Percentiles rank a stretch among this genome's conserved stretches.
Evolutionary conservation across 2,113 vertebrate genomes (phyloP).

Genomic region (Eleginops maclovinus): DNA sequence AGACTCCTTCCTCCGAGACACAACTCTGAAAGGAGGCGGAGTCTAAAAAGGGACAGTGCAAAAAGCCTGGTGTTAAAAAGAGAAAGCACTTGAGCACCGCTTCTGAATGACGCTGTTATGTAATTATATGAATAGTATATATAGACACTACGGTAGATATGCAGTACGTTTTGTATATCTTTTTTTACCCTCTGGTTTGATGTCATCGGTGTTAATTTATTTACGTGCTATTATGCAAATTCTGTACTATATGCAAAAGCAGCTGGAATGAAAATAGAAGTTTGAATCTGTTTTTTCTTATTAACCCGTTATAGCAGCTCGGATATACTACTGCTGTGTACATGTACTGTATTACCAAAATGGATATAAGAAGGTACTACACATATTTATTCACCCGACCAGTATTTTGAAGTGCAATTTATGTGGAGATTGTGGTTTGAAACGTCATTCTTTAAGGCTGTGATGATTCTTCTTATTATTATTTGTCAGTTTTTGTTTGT

Average conservation of each 20-base stretch:
- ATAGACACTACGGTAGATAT: constrained; percentile 78
- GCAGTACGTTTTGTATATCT: constrained; percentile 82
- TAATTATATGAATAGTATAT: constrained; percentile 77
- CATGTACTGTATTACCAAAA: constrained; percentile 80
- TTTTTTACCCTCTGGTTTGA: constrained; percentile 79
- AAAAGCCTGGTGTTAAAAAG: constrained; percentile 30
- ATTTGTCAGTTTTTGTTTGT: constrained; percentile 50
- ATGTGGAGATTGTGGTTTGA: constrained; percentile 85
- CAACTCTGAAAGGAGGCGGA: constrained; percentile 64
- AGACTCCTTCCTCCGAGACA: constrained; percentile 63
- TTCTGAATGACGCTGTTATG: constrained; percentile 76
- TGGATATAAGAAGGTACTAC: constrained; percentile 74
- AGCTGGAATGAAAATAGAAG: constrained; percentile 78
- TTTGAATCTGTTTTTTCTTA: constrained; percentile 60
- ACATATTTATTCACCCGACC: constrained; percentile 77
- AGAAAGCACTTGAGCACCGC: constrained; percentile 72
- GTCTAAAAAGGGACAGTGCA: constrained; percentile 67
- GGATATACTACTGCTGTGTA: constrained; percentile 76
- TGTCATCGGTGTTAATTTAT: constrained; percentile 81
- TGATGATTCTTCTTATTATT: constrained; percentile 68
- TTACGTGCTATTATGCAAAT: constrained; percentile 81
- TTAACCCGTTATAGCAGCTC: constrained; percentile 64
- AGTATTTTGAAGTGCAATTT: constrained; percentile 86
- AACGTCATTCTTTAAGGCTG: constrained; percentile 87
- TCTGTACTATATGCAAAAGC: constrained; percentile 80